Conservation (phyloP, 2,797 vertebrate genomes). For the Bucorvus abyssinicus region DNA sequence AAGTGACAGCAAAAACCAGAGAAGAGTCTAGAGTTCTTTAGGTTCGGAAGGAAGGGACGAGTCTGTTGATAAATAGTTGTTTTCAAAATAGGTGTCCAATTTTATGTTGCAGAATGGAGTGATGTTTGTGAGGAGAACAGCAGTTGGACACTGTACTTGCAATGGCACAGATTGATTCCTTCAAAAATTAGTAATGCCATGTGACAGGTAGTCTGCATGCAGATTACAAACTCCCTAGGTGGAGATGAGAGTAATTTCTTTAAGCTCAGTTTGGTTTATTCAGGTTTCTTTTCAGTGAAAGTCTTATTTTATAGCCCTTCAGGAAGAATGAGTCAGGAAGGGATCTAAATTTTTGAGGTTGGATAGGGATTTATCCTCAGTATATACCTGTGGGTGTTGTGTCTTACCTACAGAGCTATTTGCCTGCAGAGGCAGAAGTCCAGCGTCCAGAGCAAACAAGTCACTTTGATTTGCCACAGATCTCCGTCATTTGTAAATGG, state of each 20-base stretch:
- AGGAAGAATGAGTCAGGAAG: not conserved
- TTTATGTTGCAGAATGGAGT: not conserved
- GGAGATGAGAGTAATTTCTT: not conserved
- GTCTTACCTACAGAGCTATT: not conserved
- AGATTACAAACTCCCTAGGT: not conserved
- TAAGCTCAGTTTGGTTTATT: not conserved
- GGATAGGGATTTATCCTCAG: not conserved
- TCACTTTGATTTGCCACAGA: not conserved
- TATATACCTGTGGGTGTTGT: not conserved
- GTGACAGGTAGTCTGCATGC: not conserved
- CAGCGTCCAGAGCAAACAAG: not conserved
- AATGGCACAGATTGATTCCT: rapidly evolving
- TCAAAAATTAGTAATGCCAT: not conserved
- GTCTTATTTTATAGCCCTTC: not conserved
- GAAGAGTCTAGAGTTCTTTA: not conserved
- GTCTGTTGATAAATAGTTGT: not conserved
- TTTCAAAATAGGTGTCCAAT: not conserved
- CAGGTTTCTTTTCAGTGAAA: not conserved
- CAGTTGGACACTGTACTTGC: not conserved
- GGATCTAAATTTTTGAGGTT: not conserved
- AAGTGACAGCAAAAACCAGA: not conserved
- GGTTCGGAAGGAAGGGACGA: not conserved
- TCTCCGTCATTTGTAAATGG: not conserved
- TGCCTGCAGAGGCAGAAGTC: not conserved
- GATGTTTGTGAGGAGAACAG: not conserved